Percentiles rank a stretch among this genome's conserved stretches.
These are phyloP conservation scores for Sebastes glaucus DNA, from an alignment of 2,797 vertebrate genomes.

Conservation along the genomic window DNA sequence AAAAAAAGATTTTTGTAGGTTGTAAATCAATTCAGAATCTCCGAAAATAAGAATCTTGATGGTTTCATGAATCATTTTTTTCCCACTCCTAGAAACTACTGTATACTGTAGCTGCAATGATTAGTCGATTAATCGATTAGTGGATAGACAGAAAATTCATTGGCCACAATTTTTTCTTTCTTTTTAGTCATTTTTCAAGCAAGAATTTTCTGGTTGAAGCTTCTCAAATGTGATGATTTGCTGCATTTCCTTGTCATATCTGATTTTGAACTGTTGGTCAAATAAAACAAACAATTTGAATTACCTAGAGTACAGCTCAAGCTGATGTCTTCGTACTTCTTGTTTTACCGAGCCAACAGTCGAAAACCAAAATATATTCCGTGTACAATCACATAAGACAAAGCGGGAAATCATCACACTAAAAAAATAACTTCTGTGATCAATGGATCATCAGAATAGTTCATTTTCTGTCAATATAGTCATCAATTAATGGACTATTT, in stretches of 20 bases:
- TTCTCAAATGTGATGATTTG: not conserved
- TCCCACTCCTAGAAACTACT: not conserved
- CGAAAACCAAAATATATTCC: not conserved
- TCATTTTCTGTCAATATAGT: not conserved
- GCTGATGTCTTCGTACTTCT: not conserved
- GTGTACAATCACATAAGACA: not conserved
- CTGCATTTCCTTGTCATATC: not conserved
- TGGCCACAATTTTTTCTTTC: no score
- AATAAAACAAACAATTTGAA: not conserved
- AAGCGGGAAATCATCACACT: not conserved
- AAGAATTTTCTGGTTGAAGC: fast-evolving
- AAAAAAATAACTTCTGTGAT: not conserved
- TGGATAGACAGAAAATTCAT: not conserved
- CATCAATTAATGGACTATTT: not conserved
- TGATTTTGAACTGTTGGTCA: not conserved
- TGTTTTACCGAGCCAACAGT: not conserved
- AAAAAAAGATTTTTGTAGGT: no score
- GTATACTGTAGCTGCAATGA: not conserved
- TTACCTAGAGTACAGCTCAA: no score
- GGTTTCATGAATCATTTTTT: no score
- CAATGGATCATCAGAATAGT: not conserved
- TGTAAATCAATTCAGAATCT: no score
- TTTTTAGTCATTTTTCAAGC: no score
- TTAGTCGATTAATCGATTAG: not conserved
- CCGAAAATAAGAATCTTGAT: no score